A percentile compares a stretch with the other conserved stretches of the same genome.
phyloP scores from a whole-genome alignment of 2,888 invertebrate genomes.

The Tetragonula carbonaria region DNA sequence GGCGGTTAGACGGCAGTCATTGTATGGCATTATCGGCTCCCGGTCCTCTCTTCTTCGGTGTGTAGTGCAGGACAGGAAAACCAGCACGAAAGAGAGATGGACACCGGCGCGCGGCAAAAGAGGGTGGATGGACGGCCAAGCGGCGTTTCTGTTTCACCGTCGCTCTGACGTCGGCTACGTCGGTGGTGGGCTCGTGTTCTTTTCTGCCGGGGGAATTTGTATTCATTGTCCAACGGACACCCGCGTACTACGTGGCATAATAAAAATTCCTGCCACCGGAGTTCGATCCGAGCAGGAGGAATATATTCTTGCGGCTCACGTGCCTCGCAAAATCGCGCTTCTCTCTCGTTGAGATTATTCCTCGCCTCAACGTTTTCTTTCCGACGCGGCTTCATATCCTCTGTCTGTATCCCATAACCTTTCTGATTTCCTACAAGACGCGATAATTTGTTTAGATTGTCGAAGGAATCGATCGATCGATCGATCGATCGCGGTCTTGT shows the following conservation, averaged over 20 bases:
- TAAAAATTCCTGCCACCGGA: conserved; percentile 69
- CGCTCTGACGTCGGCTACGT: conserved; percentile 65
- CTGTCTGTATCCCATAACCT: background rate
- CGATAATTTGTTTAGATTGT: background rate
- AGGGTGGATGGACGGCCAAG: conserved; percentile 36
- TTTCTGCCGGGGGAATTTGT: conserved; percentile 75
- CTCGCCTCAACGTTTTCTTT: background rate
- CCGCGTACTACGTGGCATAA: conserved; percentile 70
- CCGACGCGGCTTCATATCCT: too few species aligned
- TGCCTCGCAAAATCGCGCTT: conserved; percentile 6
- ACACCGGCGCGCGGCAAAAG: conserved; percentile 17
- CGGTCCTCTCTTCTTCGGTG: conserved; percentile 46
- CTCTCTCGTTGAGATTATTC: background rate
- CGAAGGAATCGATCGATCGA: too few species aligned
- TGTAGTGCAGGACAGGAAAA: conserved; percentile 28
- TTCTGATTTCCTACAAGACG: background rate
- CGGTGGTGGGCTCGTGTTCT: conserved; percentile 67
- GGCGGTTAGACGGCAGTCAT: conserved; percentile 58
- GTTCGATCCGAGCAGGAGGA: conserved; percentile 47
- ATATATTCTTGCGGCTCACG: conserved; percentile 43
- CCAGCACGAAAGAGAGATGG: conserved; percentile 40
- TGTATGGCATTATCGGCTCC: conserved; percentile 68
- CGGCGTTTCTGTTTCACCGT: conserved; percentile 67
- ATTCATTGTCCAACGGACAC: conserved; percentile 71
- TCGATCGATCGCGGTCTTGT: too few species aligned